A percentile compares a stretch with the other conserved stretches of the same genome.
These are phyloP conservation scores for Drosophila navojoa DNA, from an alignment of 1,140 invertebrate species.

Conservation along the genomic window DNA sequence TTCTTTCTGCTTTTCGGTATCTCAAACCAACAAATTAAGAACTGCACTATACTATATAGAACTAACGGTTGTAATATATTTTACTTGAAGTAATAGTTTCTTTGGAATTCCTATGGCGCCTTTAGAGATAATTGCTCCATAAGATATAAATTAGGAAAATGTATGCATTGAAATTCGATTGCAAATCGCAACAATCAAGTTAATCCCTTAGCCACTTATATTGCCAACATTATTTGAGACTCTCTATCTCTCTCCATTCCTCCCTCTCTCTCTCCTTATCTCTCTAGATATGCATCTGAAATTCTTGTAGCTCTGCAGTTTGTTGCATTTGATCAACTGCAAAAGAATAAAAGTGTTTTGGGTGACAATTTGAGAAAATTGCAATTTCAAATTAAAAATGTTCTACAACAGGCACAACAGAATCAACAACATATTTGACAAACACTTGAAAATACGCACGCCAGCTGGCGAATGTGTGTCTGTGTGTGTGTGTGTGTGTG, in stretches of 20 bases:
- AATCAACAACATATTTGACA: constrained; percentile 28
- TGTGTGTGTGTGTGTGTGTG: constrained; percentile 16
- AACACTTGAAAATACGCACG: constrained; percentile 9
- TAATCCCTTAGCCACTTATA: constrained; percentile 18
- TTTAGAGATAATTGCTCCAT: too few relatives aligned
- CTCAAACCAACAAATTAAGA: too few relatives aligned
- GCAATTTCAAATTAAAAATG: constrained; percentile 22
- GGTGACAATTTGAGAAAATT: constrained; percentile 35
- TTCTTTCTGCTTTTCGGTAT: too few relatives aligned
- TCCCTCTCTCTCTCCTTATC: too few relatives aligned
- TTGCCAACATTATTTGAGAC: not conserved
- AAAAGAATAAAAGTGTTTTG: constrained; percentile 7
- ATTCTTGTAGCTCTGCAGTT: not conserved
- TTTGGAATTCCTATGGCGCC: too few relatives aligned
- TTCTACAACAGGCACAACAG: constrained; percentile 24
- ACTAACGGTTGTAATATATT: too few relatives aligned
- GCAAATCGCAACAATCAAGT: not conserved
- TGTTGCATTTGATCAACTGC: not conserved
- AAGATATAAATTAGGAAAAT: not conserved
- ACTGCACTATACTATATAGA: too few relatives aligned
- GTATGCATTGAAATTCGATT: constrained; percentile 18
- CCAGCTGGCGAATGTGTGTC: not conserved
- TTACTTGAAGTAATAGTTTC: too few relatives aligned
- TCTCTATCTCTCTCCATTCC: too few relatives aligned
- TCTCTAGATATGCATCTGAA: too few relatives aligned